Evolutionary conservation across 1,140 invertebrate genomes (phyloP).

Genomic region (Hylyphantes graminicola): DNA sequence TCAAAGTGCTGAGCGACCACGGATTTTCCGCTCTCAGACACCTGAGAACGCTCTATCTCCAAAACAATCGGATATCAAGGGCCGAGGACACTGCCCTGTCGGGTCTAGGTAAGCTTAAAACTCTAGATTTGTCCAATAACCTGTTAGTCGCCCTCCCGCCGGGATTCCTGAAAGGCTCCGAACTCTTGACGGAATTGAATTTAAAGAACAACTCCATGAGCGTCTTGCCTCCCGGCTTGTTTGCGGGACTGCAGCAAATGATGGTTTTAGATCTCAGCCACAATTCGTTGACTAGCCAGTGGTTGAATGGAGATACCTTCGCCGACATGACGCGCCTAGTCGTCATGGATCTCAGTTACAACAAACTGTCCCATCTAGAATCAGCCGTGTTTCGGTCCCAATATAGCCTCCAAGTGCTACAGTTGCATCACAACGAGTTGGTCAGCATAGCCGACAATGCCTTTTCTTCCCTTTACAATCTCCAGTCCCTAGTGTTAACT

Average conservation of each 20-base stretch:
- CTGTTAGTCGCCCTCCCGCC: slow-evolving; percentile 85
- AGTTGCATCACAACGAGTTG: slow-evolving; percentile 81
- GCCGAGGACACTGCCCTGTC: slow-evolving; percentile 78
- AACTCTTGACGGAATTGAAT: slow-evolving; percentile 83
- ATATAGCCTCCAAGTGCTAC: slow-evolving; percentile 85
- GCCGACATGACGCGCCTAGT: slow-evolving; percentile 87
- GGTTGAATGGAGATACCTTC: slow-evolving; percentile 83
- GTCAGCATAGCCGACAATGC: slow-evolving; percentile 82
- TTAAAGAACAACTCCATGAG: slow-evolving; percentile 86
- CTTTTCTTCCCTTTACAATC: slow-evolving; percentile 84
- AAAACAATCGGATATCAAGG: slow-evolving; percentile 80
- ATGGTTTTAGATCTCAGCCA: slow-evolving; percentile 86
- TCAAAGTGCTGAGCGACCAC: slow-evolving; percentile 80
- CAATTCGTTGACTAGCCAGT: slow-evolving; percentile 85
- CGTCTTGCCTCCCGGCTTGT: slow-evolving; percentile 79
- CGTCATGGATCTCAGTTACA: slow-evolving; percentile 85
- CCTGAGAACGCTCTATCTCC: slow-evolving; percentile 80
- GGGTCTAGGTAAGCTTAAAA: slow-evolving; percentile 75
- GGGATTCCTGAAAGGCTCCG: slow-evolving; percentile 79
- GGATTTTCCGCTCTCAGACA: slow-evolving; percentile 81
- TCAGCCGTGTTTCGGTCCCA: slow-evolving; percentile 84
- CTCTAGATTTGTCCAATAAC: slow-evolving; percentile 82
- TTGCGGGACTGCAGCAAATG: slow-evolving; percentile 82
- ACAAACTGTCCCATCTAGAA: slow-evolving; percentile 82
- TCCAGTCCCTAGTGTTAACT: slow-evolving; percentile 82